phyloP scores from a whole-genome alignment of 2,797 vertebrate species.

The Todus mexicanus region DNA sequence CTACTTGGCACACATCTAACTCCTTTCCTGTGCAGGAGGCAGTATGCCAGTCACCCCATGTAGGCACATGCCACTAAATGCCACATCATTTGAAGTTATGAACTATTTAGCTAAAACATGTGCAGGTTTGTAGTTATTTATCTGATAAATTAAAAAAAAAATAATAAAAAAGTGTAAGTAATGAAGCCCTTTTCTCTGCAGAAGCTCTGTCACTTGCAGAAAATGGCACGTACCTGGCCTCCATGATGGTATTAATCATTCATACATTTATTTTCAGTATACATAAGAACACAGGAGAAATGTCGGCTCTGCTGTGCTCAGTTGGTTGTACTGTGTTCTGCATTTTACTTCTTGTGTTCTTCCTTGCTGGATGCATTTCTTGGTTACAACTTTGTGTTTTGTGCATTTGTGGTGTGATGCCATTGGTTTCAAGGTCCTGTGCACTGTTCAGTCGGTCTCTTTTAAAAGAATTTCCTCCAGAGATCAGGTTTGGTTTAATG shows the following conservation, averaged over 20 bases:
- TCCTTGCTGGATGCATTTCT: background rate
- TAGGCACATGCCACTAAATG: background rate
- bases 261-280: background rate
- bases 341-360: background rate
- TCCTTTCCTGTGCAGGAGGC: background rate
- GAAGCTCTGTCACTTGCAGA: background rate
- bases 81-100: background rate
- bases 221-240: background rate
- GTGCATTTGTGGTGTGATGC: background rate
- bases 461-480: background rate
- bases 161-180: background rate
- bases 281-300: background rate
- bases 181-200: background rate
- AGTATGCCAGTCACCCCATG: fast-evolving
- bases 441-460: background rate
- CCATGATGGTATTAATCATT: background rate
- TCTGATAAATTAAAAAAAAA: background rate
- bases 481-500: background rate
- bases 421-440: fast-evolving
- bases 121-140: background rate
- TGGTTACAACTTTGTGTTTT: background rate
- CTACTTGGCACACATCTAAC: background rate
- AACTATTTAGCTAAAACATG: background rate
- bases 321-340: fast-evolving
- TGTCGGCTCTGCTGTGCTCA: background rate